Conservation (phyloP, 1,140 invertebrate species). For the Drosophila gunungcola region DNA sequence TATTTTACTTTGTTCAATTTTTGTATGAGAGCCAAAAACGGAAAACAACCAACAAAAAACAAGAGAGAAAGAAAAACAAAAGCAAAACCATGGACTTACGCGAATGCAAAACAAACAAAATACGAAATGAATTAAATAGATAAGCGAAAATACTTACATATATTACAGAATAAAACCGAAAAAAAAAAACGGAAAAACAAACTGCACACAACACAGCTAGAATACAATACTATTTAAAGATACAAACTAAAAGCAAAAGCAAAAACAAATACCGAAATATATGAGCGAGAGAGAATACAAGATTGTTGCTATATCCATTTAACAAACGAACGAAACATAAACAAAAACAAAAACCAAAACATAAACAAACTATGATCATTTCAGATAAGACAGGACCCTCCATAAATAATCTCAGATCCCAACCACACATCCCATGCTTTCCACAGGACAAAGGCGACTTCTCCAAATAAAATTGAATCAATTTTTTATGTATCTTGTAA, state of each 20-base stretch:
- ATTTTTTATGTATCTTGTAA: slow-evolving; percentile 57
- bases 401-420: slow-evolving; percentile 20
- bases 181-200: slow-evolving; percentile 35
- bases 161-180: slow-evolving; percentile 35
- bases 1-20: slow-evolving; percentile 63
- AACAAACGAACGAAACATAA: slow-evolving; percentile 47
- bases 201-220: slow-evolving; percentile 71
- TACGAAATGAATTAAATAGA: slow-evolving; percentile 50
- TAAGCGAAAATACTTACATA: slow-evolving; percentile 52
- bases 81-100: slow-evolving; percentile 70
- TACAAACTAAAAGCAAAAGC: slow-evolving; percentile 41
- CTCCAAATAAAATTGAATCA: slow-evolving; percentile 25
- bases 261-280: slow-evolving; percentile 67
- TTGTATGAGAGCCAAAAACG: slow-evolving; percentile 70
- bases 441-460: slow-evolving; percentile 21
- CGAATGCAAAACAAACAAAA: slow-evolving; percentile 55
- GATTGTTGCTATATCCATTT: slow-evolving; percentile 84
- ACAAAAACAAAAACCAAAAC: slow-evolving; percentile 35
- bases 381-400: slow-evolving; percentile 29
- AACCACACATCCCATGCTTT: background rate
- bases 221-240: slow-evolving; percentile 70
- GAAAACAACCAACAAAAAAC: slow-evolving; percentile 33
- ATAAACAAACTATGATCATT: slow-evolving; percentile 41
- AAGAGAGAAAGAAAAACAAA: slow-evolving; percentile 30
- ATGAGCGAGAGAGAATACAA: slow-evolving; percentile 84